These are phyloP conservation scores for Pogonocherus hispidulus DNA, from an alignment of 2,888 invertebrate genomes.

Conservation along the genomic window DNA sequence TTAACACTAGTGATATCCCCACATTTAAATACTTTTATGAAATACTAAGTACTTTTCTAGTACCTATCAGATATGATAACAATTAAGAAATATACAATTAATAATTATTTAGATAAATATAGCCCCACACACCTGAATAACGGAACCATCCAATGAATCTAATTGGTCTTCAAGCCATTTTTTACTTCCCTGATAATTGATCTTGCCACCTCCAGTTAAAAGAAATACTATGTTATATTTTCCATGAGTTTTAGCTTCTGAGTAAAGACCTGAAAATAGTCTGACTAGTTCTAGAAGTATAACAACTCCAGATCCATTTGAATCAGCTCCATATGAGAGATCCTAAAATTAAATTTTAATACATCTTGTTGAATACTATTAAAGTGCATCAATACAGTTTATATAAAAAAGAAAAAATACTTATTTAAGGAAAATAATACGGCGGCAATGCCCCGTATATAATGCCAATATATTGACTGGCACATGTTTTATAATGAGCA, in stretches of 20 bases:
- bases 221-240: conserved; percentile 88
- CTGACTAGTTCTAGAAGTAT: conserved; percentile 89
- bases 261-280: conserved; percentile 89
- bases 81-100: not conserved
- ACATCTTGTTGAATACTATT: too few relatives aligned
- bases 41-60: too few relatives aligned
- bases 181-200: conserved; percentile 95
- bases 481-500: too few relatives aligned
- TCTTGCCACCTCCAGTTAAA: conserved; percentile 90
- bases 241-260: conserved; percentile 79
- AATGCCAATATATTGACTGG: too few relatives aligned
- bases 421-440: too few relatives aligned
- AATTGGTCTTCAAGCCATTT: conserved; percentile 96
- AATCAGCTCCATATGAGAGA: conserved; percentile 89
- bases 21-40: too few relatives aligned
- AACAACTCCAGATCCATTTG: conserved; percentile 92
- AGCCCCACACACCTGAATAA: conserved; percentile 76
- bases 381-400: not conserved
- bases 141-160: conserved; percentile 80
- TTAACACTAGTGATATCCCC: too few relatives aligned
- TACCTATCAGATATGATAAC: too few relatives aligned
- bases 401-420: too few relatives aligned
- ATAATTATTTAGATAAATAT: not conserved
- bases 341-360: conserved; percentile 80
- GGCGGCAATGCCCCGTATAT: too few relatives aligned